These are phyloP conservation scores for Pavo muticus DNA, from an alignment of 2,113 vertebrate species.

Conservation along the genomic window DNA sequence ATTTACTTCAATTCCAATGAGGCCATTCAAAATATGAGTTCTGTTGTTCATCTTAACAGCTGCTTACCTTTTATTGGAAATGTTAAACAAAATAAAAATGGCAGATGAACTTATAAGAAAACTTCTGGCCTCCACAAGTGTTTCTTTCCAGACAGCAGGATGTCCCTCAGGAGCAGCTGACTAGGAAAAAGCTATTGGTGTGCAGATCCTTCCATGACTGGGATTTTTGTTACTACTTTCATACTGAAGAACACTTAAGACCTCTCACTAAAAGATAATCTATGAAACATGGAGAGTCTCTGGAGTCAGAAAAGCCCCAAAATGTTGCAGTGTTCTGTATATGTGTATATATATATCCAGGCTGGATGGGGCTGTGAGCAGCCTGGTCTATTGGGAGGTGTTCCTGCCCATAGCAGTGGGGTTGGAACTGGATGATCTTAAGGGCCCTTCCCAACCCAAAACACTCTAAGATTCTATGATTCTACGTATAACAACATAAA, in stretches of 20 bases:
- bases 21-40: neutral
- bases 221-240: slow-evolving; percentile 68
- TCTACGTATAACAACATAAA: neutral
- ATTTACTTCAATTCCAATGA: neutral
- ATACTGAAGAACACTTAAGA: slow-evolving; percentile 58
- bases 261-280: slow-evolving; percentile 57
- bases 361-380: too few species aligned
- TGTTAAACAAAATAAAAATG: slow-evolving; percentile 32
- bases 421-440: too few species aligned
- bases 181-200: slow-evolving; percentile 29
- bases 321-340: neutral
- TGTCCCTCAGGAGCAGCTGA: slow-evolving; percentile 75
- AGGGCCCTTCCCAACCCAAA: too few species aligned
- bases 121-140: neutral
- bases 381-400: too few species aligned
- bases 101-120: slow-evolving; percentile 21
- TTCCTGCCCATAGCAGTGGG: too few species aligned
- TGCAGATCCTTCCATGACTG: slow-evolving; percentile 34
- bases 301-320: neutral
- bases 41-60: neutral
- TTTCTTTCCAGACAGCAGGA: slow-evolving; percentile 71
- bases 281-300: slow-evolving; percentile 48
- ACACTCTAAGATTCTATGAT: too few species aligned
- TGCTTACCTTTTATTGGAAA: slow-evolving; percentile 24
- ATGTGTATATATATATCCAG: neutral